Evolutionary conservation across 2,888 invertebrate genomes (phyloP).

Genomic region (Epinotia brunnichana): DNA sequence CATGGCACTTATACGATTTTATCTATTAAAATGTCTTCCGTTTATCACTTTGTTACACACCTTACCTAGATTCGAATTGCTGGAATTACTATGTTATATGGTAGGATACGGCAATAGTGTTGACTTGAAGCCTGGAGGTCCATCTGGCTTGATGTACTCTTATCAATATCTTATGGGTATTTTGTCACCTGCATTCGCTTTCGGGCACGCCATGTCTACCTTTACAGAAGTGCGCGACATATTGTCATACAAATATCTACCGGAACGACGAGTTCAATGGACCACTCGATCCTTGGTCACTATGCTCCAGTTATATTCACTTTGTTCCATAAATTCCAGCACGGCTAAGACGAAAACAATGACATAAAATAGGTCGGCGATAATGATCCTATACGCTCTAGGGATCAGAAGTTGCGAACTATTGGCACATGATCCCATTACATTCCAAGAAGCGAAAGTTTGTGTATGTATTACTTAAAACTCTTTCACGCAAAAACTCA

Average conservation of each 20-base stretch:
- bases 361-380: slow-evolving; percentile 17
- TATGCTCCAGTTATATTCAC: slow-evolving; percentile 2
- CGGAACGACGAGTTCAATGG: not conserved
- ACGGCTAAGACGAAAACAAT: slow-evolving; percentile 16
- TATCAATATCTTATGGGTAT: too few species aligned
- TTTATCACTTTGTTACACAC: not conserved
- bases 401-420: not conserved
- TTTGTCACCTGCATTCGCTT: too few species aligned
- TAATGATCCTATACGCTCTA: slow-evolving; percentile 8
- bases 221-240: too few species aligned
- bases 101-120: too few species aligned
- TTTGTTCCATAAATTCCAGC: slow-evolving; percentile 8
- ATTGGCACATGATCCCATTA: not conserved
- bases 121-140: too few species aligned
- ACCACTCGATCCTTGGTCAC: not conserved
- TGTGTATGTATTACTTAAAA: not conserved
- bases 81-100: too few species aligned
- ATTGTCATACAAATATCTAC: too few species aligned
- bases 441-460: not conserved
- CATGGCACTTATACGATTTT: too few species aligned
- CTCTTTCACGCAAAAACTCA: too few species aligned
- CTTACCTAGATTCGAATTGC: not conserved
- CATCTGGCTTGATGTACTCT: too few species aligned
- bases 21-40: not conserved
- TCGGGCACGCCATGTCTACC: too few species aligned